A percentile compares a stretch with the other conserved stretches of the same genome.
Conservation (phyloP, 2,797 vertebrate species). For the Novumbra hubbsi region DNA sequence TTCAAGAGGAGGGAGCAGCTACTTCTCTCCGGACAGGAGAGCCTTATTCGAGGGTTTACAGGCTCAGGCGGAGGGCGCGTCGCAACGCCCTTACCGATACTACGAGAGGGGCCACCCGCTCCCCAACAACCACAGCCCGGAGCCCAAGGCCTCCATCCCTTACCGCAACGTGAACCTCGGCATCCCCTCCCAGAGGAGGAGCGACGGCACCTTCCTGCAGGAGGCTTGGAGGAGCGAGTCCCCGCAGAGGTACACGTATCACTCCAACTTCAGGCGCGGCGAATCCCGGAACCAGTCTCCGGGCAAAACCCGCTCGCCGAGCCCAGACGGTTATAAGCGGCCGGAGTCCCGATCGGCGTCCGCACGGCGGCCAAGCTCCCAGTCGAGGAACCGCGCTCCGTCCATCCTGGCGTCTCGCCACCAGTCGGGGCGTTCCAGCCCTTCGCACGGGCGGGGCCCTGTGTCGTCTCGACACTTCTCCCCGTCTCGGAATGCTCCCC, state of each 20-base stretch:
- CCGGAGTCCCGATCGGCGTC: conserved; percentile 37
- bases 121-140: conserved; percentile 71
- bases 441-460: conserved; percentile 60
- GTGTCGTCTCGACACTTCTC: conserved; percentile 47
- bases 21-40: conserved; percentile 74
- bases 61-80: conserved; percentile 48
- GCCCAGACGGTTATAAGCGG: conserved; percentile 64
- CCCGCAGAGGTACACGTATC: conserved; percentile 75
- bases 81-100: conserved; percentile 53
- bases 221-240: conserved; percentile 73
- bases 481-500: conserved; percentile 45
- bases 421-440: conserved; percentile 70
- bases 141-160: conserved; percentile 77
- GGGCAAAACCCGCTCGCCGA: conserved; percentile 63
- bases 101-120: conserved; percentile 70
- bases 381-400: conserved; percentile 51
- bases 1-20: conserved; percentile 68
- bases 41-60: conserved; percentile 39
- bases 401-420: conserved; percentile 53
- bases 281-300: conserved; percentile 67
- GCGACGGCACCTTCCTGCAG: conserved; percentile 54
- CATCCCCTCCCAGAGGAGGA: conserved; percentile 73
- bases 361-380: conserved; percentile 54
- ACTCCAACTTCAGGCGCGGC: conserved; percentile 75
- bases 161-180: conserved; percentile 76